phyloP scores from a whole-genome alignment of 2,797 vertebrate genomes.

The Linurgus olivaceus region DNA sequence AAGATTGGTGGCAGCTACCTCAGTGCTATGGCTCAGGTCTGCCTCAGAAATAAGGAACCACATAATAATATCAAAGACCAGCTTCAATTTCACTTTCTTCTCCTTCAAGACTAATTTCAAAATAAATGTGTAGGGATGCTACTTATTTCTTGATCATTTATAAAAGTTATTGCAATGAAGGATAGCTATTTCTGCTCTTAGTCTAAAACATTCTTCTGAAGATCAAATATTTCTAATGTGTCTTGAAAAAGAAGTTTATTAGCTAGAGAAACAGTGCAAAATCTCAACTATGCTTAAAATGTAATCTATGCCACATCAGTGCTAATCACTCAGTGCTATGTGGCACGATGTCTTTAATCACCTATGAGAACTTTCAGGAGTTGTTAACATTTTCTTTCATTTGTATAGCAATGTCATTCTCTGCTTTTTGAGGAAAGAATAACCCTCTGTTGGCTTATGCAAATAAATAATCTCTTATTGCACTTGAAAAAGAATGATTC shows the following conservation, averaged over 20 bases:
- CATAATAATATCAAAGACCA: not conserved
- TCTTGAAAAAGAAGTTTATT: not conserved
- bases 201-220: not conserved
- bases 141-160: not conserved
- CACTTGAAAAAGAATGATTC: conserved; percentile 58
- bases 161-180: not conserved
- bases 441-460: conserved; percentile 60
- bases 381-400: conserved; percentile 63
- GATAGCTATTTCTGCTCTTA: not conserved
- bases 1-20: not conserved
- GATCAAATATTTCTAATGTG: not conserved
- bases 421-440: conserved; percentile 47
- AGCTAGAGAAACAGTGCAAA: conserved; percentile 3
- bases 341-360: conserved; percentile 43
- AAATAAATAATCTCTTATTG: conserved; percentile 70
- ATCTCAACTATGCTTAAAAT: not conserved
- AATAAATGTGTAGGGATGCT: not conserved
- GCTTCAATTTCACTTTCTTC: not conserved
- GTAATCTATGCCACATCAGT: not conserved
- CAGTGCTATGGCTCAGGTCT: not conserved
- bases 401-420: conserved; percentile 25
- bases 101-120: not conserved
- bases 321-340: not conserved
- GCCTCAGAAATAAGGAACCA: not conserved
- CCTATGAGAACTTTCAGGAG: conserved; percentile 48